Base-by-base conservation (phyloP, 2,888 invertebrate species). In the Tachina fera region DNA sequence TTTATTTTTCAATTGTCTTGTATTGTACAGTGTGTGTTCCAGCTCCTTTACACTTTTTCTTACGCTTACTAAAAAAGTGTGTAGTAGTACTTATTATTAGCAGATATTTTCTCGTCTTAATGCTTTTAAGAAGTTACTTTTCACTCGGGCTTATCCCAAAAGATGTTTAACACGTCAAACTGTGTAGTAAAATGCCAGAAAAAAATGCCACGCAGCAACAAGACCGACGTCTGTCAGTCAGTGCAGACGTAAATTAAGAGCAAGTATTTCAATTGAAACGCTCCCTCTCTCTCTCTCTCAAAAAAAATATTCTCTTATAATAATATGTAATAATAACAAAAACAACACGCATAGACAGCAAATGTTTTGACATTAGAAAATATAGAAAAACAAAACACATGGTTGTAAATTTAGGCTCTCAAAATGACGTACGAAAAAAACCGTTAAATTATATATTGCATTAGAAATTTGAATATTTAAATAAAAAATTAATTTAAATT, bases 141-240 rank as follows among this genome's bases (percentile, higher is more conserved):
- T 71, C 61, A 45, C 41, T 77, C 49, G 58, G 63, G 47, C 41
- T 31, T 43, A 9, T 47, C 51, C 51, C 10, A 14, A 70, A 56
- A 63, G 47, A 70, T 67, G 75, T 72, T 74, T 82, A 70, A 83
- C 86, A 86, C 86, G 86, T 86, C 86, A 83, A 83, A 83, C 74
- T 78, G 72, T 78, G 74, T 83, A 83, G 77, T 67, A 79, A 86
- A 82, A 65, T 81, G 67, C 51, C 70, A 82, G 80, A 81, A 83
- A 89, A 90, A 90, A 89, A 87, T 89, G 89, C 89, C 89, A 89
- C 89, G 89, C 89, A 89, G 89, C 89, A 89, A 88, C 89, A 89
- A 88, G 88, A 87, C 79, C 67, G 83, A 75, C 75, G 83, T 75
- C 63, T 83, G 79, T 56, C 67, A 61, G 79, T 56, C 67, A 61